These are phyloP conservation scores for Acropternis orthonyx DNA, from an alignment of 2,797 vertebrate species.

Conservation along the genomic window DNA sequence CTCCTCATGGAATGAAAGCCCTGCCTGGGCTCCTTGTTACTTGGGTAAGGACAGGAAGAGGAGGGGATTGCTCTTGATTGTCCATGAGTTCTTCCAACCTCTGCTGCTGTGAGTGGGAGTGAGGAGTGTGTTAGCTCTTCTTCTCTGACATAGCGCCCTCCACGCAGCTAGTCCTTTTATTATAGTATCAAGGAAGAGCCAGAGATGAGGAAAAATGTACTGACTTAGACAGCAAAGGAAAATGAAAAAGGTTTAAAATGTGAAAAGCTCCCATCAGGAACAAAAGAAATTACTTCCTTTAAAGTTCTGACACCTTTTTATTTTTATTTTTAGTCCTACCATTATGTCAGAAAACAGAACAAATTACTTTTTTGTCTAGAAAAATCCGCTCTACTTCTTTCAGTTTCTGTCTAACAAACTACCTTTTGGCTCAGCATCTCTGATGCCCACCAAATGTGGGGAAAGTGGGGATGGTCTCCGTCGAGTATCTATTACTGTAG, in stretches of 20 bases:
- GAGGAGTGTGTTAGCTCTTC: neutral
- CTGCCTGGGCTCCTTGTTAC: neutral
- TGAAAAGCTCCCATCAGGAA: neutral
- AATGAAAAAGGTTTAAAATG: neutral
- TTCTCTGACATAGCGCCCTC: fast-evolving
- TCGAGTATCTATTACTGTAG: neutral
- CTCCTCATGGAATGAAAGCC: neutral
- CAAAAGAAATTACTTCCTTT: neutral
- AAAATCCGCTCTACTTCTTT: neutral
- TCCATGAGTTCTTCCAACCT: neutral
- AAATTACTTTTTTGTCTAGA: neutral
- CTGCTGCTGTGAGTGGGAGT: neutral
- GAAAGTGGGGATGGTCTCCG: neutral
- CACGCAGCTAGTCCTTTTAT: neutral
- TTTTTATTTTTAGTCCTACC: neutral
- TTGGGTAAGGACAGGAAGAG: neutral
- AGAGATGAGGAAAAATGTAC: neutral
- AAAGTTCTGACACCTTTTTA: neutral
- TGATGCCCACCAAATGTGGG: neutral
- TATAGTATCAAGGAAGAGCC: neutral
- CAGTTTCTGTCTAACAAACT: neutral
- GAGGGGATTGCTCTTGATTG: neutral
- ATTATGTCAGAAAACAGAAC: neutral
- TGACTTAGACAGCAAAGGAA: neutral
- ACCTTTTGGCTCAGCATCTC: neutral